Base-by-base conservation (phyloP, 2,113 vertebrate species). In the Irena cyanogastra region DNA sequence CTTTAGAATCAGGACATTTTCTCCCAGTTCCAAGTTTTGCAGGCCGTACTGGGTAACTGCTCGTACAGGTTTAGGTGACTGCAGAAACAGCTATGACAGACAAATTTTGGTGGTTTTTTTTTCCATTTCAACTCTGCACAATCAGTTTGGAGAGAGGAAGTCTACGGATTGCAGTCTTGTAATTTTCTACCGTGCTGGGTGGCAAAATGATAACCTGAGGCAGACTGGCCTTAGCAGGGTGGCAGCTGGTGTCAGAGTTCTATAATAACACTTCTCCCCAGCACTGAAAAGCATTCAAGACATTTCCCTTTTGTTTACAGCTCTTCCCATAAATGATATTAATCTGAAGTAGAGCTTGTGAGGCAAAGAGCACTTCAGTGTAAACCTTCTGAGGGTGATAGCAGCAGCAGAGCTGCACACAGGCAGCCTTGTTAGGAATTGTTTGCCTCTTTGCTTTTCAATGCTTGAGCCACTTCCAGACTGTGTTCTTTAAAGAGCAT, bases 401-500 rank as follows among this genome's bases (percentile, higher is more conserved):
- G 31, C 86, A 90, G 95, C 30, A 88, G 59, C 82, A 89, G 86
- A 81, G 60, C 94, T 70, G 84, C 80, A 93, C 82, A 30, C 53
- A 84, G 91, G 86, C 92, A 47, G 97, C 98, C 98, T 98, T 98
- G 97, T 98, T 98, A 98, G 98, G 98, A 98, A 97, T 96, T 97
- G 97, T 95, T 97, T 97, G 84, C 81, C 37, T 93, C 93, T 88
- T 78, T 71, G 87, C 88, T 92, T 93, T 93, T 74, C 80, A 83
- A 2, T 35, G 92, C 78, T 97, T 96, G 94, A 96, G 94, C 59
- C 79, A 42, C 68, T 95, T 97, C 96, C 95, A 97, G 95, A 31
- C 77, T 56, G 35, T 87, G 77, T 37, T 94, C 88, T 97, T 83
- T 95, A 93, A 89, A 94, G 87, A 96, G 59, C 86, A 92, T 95